Evolutionary conservation across 2,888 invertebrate genomes (phyloP).

Genomic region (Eledona agricola): DNA sequence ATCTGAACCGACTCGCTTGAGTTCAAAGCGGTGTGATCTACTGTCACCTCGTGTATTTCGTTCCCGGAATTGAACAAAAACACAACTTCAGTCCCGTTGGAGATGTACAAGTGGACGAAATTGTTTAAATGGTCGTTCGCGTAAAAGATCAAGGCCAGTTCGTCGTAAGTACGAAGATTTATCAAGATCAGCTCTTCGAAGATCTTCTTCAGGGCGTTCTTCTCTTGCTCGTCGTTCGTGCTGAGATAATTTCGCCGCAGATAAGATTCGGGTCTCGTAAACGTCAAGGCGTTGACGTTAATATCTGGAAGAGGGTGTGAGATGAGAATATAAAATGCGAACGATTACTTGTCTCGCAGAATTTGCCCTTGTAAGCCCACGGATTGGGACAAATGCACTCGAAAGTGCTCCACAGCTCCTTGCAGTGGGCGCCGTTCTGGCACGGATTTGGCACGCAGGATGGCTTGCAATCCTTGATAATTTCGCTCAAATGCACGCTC

Average conservation of each 20-base stretch:
- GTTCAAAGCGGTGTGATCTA: slow-evolving; percentile 77
- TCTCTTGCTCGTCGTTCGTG: slow-evolving; percentile 65
- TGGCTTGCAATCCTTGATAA: slow-evolving; percentile 92
- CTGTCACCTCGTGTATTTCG: slow-evolving; percentile 81
- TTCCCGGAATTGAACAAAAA: slow-evolving; percentile 86
- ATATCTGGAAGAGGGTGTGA: slow-evolving; percentile 73
- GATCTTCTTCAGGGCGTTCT: slow-evolving; percentile 73
- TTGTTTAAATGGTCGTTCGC: slow-evolving; percentile 94
- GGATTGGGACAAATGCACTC: slow-evolving; percentile 92
- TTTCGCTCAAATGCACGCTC: slow-evolving; percentile 90
- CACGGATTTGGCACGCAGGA: slow-evolving; percentile 95
- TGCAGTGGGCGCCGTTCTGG: slow-evolving; percentile 88
- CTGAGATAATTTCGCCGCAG: slow-evolving; percentile 81
- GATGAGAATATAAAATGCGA: slow-evolving; percentile 3
- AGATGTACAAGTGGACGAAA: slow-evolving; percentile 88
- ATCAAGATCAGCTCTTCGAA: slow-evolving; percentile 84
- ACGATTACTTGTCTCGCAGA: slow-evolving; percentile 88
- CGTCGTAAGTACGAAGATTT: slow-evolving; percentile 88
- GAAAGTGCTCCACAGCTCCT: slow-evolving; percentile 91
- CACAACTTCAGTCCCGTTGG: slow-evolving; percentile 80
- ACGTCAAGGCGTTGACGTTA: slow-evolving; percentile 88
- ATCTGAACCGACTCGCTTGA: slow-evolving; percentile 88
- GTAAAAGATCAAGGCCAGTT: slow-evolving; percentile 83
- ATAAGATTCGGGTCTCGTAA: slow-evolving; percentile 82
- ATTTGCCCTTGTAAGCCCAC: slow-evolving; percentile 90